These are phyloP conservation scores for Cyclina sinensis DNA, from an alignment of 1,140 invertebrate genomes.

Conservation along the genomic window DNA sequence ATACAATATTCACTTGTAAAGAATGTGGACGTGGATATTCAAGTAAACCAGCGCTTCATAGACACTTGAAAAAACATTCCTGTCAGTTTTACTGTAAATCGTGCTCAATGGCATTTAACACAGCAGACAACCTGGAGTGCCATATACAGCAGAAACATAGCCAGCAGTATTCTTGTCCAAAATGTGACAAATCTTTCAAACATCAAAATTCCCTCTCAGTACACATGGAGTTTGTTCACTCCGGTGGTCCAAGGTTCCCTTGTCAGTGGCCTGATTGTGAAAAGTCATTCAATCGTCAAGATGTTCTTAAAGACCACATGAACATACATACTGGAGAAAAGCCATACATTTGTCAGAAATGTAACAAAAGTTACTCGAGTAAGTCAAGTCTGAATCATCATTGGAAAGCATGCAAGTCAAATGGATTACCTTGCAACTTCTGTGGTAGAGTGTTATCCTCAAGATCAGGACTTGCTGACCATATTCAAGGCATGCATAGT, in stretches of 20 bases:
- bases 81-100: neutral
- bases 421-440: neutral
- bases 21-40: neutral
- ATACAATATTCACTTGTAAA: neutral
- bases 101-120: conserved; percentile 11
- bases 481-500: conserved; percentile 19
- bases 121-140: neutral
- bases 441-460: neutral
- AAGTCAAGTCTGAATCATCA: conserved; percentile 4
- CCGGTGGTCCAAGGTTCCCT: neutral
- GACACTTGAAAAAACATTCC: neutral
- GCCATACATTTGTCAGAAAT: conserved; percentile 1
- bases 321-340: neutral
- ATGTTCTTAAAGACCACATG: conserved; percentile 5
- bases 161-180: neutral
- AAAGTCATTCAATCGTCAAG: neutral
- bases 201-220: neutral
- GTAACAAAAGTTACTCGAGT: neutral
- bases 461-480: neutral
- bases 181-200: conserved; percentile 4
- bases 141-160: neutral
- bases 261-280: conserved; percentile 3
- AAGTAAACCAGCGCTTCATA: neutral
- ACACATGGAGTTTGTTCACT: neutral
- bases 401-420: conserved; percentile 4